These are phyloP conservation scores for Varanus komodoensis DNA, from an alignment of 2,113 vertebrate species.

Conservation along the genomic window DNA sequence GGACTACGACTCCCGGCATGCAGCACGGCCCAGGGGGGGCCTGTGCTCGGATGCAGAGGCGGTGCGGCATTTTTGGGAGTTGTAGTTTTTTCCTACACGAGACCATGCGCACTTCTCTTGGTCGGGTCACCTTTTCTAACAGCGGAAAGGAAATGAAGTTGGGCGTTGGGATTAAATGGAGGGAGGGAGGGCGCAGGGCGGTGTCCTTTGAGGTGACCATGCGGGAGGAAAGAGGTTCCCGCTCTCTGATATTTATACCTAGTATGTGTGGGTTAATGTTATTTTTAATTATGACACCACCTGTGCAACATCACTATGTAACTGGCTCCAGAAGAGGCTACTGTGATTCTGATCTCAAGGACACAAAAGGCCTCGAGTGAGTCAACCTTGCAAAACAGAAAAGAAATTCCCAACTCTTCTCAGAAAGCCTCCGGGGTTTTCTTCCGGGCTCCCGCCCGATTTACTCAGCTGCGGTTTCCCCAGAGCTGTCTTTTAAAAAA, in stretches of 20 bases:
- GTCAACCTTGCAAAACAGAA: no score
- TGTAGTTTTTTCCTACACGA: not conserved
- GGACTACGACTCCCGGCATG: constrained; percentile 15
- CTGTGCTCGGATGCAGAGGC: not conserved
- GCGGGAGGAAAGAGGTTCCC: no score
- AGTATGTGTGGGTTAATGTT: no score
- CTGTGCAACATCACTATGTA: not conserved
- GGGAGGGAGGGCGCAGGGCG: no score
- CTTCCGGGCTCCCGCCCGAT: not conserved
- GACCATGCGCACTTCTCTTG: not conserved
- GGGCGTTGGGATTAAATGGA: not conserved
- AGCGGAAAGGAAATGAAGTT: not conserved
- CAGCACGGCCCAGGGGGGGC: not conserved
- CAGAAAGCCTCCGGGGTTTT: not conserved
- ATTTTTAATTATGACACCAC: no score
- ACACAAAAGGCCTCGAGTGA: not conserved
- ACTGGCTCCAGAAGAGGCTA: not conserved
- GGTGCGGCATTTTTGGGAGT: not conserved
- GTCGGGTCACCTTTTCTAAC: not conserved
- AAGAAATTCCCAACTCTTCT: not conserved
- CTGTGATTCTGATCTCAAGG: not conserved
- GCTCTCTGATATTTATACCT: no score
- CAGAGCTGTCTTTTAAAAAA: not conserved
- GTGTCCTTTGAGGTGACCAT: no score
- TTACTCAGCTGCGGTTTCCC: not conserved